phyloP scores from a whole-genome alignment of 2,113 vertebrate species.

The Micronycteris hirsuta region DNA sequence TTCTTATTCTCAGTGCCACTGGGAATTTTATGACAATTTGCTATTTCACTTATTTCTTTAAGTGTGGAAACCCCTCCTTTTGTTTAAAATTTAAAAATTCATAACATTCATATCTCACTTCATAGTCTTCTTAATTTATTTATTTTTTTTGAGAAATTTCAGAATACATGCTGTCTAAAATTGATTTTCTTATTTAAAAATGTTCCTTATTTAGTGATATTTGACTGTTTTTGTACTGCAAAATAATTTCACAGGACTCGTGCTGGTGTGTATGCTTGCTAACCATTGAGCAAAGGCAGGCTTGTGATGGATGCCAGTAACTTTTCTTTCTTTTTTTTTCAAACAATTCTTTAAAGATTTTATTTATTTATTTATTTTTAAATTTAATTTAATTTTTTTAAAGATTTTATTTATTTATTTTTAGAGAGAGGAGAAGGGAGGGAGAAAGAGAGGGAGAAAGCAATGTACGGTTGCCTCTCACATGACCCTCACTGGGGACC shows the following conservation, averaged over 20 bases:
- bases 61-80: neutral
- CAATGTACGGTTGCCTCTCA: no score
- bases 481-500: no score
- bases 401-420: no score
- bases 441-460: no score
- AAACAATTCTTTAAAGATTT: no score
- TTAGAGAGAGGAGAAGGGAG: no score
- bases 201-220: neutral
- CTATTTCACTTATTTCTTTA: neutral
- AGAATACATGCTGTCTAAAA: neutral
- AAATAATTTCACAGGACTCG: neutral
- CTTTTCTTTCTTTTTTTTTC: no score
- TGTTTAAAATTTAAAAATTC: neutral
- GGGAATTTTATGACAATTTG: neutral
- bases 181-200: neutral
- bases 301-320: fast-evolving
- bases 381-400: no score
- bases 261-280: neutral
- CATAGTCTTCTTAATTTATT: neutral
- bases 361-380: no score
- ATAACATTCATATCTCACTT: neutral
- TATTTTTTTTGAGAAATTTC: neutral
- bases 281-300: neutral
- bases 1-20: neutral
- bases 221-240: neutral